Conservation (phyloP, 2,888 invertebrate genomes). For the Dynastes grantii region DNA sequence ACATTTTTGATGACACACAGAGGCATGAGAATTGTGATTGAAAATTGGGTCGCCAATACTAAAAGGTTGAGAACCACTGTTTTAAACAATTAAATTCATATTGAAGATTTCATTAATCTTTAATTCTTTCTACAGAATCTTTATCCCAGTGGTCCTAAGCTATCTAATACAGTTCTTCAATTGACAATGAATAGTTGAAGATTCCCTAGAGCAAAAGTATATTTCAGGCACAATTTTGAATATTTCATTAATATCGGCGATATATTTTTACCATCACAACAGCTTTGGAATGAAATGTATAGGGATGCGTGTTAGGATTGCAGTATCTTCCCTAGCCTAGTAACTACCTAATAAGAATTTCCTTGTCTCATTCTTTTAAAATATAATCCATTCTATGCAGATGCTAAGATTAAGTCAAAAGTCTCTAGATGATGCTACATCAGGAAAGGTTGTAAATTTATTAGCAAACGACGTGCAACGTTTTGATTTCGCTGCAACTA, state of each 20-base stretch:
- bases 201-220: slow-evolving; percentile 51
- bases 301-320: slow-evolving; percentile 83
- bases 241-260: slow-evolving; percentile 49
- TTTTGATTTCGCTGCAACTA: slow-evolving; percentile 81
- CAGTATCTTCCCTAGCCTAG: slow-evolving; percentile 84
- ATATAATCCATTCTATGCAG: slow-evolving; percentile 62
- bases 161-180: slow-evolving; percentile 76
- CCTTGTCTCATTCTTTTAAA: neutral
- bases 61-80: too few relatives aligned
- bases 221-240: slow-evolving; percentile 54
- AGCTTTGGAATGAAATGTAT: slow-evolving; percentile 73
- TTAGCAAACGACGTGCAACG: slow-evolving; percentile 89
- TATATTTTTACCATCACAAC: slow-evolving; percentile 75
- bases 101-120: too few relatives aligned
- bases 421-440: slow-evolving; percentile 85
- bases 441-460: slow-evolving; percentile 87
- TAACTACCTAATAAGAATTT: slow-evolving; percentile 66
- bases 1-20: too few relatives aligned
- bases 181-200: slow-evolving; percentile 48
- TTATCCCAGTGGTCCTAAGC: slow-evolving; percentile 76
- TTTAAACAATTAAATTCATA: too few relatives aligned
- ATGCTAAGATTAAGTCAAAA: slow-evolving; percentile 77
- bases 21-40: too few relatives aligned
- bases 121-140: slow-evolving; percentile 71
- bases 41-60: too few relatives aligned